These are phyloP conservation scores for Polymixis flavicincta DNA, from an alignment of 2,888 invertebrate genomes.

Conservation along the genomic window DNA sequence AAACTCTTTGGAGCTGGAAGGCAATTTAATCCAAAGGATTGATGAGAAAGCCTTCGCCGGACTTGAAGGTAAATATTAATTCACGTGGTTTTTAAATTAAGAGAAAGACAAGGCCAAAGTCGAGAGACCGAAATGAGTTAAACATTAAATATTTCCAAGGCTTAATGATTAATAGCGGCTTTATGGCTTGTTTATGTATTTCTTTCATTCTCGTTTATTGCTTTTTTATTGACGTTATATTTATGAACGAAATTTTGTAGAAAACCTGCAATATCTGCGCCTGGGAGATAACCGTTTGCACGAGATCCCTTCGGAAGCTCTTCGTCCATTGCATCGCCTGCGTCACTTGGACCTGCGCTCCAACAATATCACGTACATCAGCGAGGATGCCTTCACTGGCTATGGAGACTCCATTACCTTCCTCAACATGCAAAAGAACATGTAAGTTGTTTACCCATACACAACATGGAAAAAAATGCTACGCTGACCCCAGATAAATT, in stretches of 20 bases:
- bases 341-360: slow-evolving; percentile 96
- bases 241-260: slow-evolving; percentile 85
- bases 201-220: slow-evolving; percentile 26
- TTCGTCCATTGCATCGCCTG: slow-evolving; percentile 95
- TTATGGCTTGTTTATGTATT: slow-evolving; percentile 45
- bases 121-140: slow-evolving; percentile 11
- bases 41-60: slow-evolving; percentile 96
- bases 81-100: background rate
- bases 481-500: no score
- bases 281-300: slow-evolving; percentile 97
- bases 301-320: slow-evolving; percentile 95
- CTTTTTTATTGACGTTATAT: slow-evolving; percentile 5
- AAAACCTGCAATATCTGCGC: slow-evolving; percentile 96
- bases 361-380: slow-evolving; percentile 95
- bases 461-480: no score
- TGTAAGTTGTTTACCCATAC: slow-evolving; percentile 91
- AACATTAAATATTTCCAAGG: slow-evolving; percentile 43
- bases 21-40: slow-evolving; percentile 95
- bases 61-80: slow-evolving; percentile 93
- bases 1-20: slow-evolving; percentile 97
- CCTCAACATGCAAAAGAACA: slow-evolving; percentile 97
- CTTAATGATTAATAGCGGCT: slow-evolving; percentile 24
- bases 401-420: slow-evolving; percentile 98
- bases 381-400: slow-evolving; percentile 96
- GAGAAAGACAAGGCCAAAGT: background rate